A percentile compares a stretch with the other conserved stretches of the same genome.
phyloP scores from a whole-genome alignment of 2,797 vertebrate species.

The Rhynchonycteris naso region DNA sequence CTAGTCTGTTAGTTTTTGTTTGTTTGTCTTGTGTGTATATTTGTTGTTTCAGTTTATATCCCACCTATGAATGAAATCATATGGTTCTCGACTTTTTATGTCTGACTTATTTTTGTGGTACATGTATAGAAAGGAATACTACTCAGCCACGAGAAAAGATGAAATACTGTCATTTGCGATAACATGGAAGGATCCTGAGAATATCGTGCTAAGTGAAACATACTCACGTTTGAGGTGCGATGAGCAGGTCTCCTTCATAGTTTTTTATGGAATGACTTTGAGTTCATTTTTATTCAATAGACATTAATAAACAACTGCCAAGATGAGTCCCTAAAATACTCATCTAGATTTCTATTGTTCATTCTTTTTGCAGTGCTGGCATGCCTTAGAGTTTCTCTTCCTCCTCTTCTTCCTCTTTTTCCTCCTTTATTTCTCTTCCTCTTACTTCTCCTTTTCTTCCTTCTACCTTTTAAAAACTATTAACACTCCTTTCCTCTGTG shows the following conservation, averaged over 20 bases:
- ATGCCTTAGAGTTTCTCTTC: not conserved
- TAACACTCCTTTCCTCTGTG: not conserved
- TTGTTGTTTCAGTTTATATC: not conserved
- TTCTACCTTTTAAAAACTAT: not conserved
- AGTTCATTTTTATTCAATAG: constrained; percentile 1
- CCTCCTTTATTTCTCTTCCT: too few species aligned
- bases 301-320: not conserved
- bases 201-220: not conserved
- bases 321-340: not conserved
- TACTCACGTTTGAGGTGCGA: not conserved
- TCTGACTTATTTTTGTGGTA: not conserved
- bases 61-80: not conserved
- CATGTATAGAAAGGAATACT: not conserved
- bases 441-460: too few species aligned
- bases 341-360: not conserved
- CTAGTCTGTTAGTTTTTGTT: not conserved
- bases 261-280: not conserved
- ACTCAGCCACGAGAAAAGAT: not conserved
- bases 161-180: not conserved
- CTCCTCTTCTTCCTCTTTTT: too few species aligned
- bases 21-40: not conserved
- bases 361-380: not conserved
- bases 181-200: not conserved
- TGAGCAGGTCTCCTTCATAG: not conserved
- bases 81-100: not conserved